phyloP scores from a whole-genome alignment of 2,888 invertebrate species.

The Trachelus stipa region DNA sequence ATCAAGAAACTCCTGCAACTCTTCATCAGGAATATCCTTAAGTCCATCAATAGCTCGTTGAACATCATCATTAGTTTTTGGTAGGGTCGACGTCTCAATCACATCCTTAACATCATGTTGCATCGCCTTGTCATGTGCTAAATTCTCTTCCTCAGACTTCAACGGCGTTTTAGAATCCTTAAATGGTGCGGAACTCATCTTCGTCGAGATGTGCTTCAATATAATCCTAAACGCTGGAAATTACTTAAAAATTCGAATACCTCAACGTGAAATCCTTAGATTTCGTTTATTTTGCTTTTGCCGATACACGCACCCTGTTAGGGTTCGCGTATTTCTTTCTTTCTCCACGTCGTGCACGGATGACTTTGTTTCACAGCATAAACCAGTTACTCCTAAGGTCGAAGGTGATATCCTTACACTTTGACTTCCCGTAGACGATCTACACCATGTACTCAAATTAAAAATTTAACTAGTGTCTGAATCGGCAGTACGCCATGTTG shows the following conservation, averaged over 20 bases:
- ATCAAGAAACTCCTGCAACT: conserved; percentile 56
- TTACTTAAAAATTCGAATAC: background rate
- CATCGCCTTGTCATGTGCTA: background rate
- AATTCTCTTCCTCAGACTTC: background rate
- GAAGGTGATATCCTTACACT: background rate
- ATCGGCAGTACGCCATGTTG: background rate
- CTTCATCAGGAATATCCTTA: conserved; percentile 57
- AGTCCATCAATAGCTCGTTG: conserved; percentile 55
- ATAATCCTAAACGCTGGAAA: background rate
- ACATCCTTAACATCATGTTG: background rate
- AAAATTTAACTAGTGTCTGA: background rate
- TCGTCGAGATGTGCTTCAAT: background rate
- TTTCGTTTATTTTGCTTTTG: background rate
- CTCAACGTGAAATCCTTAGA: background rate
- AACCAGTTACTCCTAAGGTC: background rate
- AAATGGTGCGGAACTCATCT: background rate
- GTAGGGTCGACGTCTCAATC: background rate
- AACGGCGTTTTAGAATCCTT: background rate
- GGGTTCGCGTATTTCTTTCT: background rate
- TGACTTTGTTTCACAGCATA: background rate
- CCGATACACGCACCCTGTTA: background rate
- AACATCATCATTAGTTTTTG: conserved; percentile 44
- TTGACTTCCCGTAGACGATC: background rate
- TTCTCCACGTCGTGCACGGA: background rate
- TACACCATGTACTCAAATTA: background rate